Evolutionary conservation across 2,113 vertebrate genomes (phyloP).

Genomic region (Epinephelus lanceolatus): DNA sequence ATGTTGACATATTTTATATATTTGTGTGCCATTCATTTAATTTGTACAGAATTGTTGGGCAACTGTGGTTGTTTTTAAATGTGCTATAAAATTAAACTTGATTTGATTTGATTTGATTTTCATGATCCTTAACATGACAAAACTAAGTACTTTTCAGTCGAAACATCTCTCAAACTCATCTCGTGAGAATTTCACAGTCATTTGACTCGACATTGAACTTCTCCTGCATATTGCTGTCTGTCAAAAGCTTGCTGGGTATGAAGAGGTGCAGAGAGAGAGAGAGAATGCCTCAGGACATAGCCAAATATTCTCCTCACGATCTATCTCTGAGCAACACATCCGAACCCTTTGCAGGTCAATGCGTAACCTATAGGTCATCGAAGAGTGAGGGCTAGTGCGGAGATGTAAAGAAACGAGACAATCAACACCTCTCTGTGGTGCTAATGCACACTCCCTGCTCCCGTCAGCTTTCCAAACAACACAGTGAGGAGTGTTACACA

Average conservation of each 20-base stretch:
- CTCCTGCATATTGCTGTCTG: background rate
- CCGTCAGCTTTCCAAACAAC: conserved; percentile 46
- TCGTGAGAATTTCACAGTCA: background rate
- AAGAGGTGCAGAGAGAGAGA: background rate
- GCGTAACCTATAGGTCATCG: conserved; percentile 46
- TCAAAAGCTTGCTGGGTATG: conserved; percentile 10
- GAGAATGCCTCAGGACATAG: conserved; percentile 43
- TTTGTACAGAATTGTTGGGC: too few species aligned
- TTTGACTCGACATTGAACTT: conserved; percentile 24
- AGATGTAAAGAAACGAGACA: conserved; percentile 8
- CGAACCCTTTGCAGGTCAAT: conserved; percentile 8
- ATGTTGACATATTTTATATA: too few species aligned
- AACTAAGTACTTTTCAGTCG: background rate
- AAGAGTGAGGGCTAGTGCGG: conserved; percentile 17
- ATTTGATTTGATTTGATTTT: too few species aligned
- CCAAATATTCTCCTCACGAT: conserved; percentile 7
- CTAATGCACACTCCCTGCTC: conserved; percentile 15
- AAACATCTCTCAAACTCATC: conserved; percentile 10
- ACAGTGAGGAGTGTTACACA: background rate
- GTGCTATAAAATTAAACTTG: too few species aligned
- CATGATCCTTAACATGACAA: background rate
- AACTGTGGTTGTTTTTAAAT: too few species aligned
- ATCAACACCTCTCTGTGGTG: conserved; percentile 21
- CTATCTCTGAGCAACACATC: background rate
- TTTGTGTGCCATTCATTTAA: too few species aligned